Base-by-base conservation (phyloP, 2,888 invertebrate genomes). In the Protodeltote pygarga region DNA sequence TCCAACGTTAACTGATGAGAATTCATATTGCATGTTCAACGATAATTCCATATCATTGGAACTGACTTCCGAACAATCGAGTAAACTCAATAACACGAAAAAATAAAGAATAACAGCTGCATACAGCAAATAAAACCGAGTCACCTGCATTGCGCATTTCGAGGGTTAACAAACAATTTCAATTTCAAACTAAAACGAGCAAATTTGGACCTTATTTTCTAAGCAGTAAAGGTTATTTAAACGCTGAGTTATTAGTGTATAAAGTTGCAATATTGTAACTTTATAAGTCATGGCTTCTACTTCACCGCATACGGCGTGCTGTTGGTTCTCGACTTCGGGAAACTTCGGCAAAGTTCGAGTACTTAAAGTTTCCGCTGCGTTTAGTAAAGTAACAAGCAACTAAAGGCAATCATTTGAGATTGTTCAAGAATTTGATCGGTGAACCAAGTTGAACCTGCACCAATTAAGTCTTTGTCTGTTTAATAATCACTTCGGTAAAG, bases 91-190 rank as follows among this genome's bases (percentile, higher is more conserved):
- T 65, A 65, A 60, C 40, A 60, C 38, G 34, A 37, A 35, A 48
- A 67, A 68, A 65, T 60, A 51, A 59, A 65, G 28, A 63, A 60
- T 47, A 62, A 58, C 59, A 50, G 20, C 45, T 62, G 59, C 60
- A 59, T 65, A 57, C 44, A 58, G 46, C 38, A 50, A 63, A 66
- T 52, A 35, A 29, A 39, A 49, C 54, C 38, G 28, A 41, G 32
- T 46, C 41, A 66, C 58, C 77, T 72, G 79, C 79, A 79, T 58
- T 77, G 79, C 75, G 75, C 72, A 73, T 65, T 74, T 66, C 40
- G 49, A 54, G 44, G 37, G 34, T 60, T 66, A 48, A 55, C 24
- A 48, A 25, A 33, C 58, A 53, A 65, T 19, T 21, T 29, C 38
- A 40, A n/a, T 16, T 9, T 21, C 27, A 33, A 10, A 3, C 3